Base-by-base conservation (phyloP, 2,888 invertebrate genomes). In the Leptopilina drosophilae region DNA sequence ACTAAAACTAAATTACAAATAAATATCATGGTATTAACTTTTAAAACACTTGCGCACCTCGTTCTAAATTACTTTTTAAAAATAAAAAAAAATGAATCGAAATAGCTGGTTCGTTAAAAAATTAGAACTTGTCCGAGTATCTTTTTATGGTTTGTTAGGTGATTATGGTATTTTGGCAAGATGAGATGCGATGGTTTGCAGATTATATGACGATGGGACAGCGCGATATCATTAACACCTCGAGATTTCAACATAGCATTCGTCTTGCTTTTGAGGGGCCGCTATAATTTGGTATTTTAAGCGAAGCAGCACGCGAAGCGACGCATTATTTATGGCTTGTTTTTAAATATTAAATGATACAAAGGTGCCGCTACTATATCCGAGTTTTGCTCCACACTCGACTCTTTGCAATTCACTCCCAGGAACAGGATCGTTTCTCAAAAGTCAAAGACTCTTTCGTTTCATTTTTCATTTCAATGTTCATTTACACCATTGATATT, bases 301-400 rank as follows among this genome's bases (percentile, higher is more conserved):
- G 82, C 83, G 81, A 81, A 79, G 81, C 84, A 88, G 87, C 89
- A 89, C 89, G 89, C 89, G 89, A 87, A 84, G 86, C 88, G 89
- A 89, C 88, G 88, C 79, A 78, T 84, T 90, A 91, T 91, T 91
- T 91, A 91, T 91, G 88, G 91, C 91, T 91, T 91, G 91, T 91
- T 91, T 91, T 91, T 91, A 91, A 91, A 91, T 91, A 91, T 91
- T 91, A 91, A 91, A 91, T 90, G 90, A 91, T 90, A 90, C 91
- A 91, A 91, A 91, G 91, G 89, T 88, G 87, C 89, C 89, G 88
- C 88, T 80, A 83, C 85, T 82, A 81, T 78, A 53, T 26, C 64
- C 53, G 12, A 62, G 15, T 49, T 49, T 49, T 12, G 9, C 66
- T 66, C 65, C 66, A 65, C 78, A 69, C 78, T 79, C n/a, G 46